Evolutionary conservation across 2,113 vertebrate species (phyloP).

Genomic region (Taxidea taxus): DNA sequence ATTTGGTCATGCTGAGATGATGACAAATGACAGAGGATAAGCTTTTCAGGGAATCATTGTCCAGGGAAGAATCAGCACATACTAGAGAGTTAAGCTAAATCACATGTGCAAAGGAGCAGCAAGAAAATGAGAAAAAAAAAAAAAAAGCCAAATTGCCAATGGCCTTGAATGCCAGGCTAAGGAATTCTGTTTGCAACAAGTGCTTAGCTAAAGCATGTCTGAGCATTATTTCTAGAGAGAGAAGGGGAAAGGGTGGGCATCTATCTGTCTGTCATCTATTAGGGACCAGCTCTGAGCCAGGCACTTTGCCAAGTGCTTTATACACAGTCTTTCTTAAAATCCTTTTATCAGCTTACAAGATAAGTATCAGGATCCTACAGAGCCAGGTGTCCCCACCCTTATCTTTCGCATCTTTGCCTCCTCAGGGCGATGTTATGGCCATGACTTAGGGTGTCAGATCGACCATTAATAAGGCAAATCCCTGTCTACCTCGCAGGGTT

Average conservation of each 20-base stretch:
- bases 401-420: background rate
- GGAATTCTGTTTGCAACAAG: background rate
- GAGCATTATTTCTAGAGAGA: background rate
- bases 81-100: background rate
- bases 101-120: background rate
- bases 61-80: background rate
- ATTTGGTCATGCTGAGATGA: background rate
- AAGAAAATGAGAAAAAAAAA: background rate
- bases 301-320: background rate
- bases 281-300: background rate
- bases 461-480: background rate
- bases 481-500: background rate
- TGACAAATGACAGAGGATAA: background rate
- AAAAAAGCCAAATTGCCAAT: background rate
- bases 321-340: background rate
- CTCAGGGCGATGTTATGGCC: background rate
- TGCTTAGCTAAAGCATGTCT: background rate
- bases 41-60: background rate
- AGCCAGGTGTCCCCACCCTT: background rate
- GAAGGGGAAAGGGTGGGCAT: background rate
- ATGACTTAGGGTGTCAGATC: background rate
- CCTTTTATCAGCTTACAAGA: background rate
- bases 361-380: background rate
- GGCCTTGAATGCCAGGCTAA: background rate
- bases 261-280: background rate